Evolutionary conservation across 2,113 vertebrate genomes (phyloP).

Genomic region (Prunella fulvescens): DNA sequence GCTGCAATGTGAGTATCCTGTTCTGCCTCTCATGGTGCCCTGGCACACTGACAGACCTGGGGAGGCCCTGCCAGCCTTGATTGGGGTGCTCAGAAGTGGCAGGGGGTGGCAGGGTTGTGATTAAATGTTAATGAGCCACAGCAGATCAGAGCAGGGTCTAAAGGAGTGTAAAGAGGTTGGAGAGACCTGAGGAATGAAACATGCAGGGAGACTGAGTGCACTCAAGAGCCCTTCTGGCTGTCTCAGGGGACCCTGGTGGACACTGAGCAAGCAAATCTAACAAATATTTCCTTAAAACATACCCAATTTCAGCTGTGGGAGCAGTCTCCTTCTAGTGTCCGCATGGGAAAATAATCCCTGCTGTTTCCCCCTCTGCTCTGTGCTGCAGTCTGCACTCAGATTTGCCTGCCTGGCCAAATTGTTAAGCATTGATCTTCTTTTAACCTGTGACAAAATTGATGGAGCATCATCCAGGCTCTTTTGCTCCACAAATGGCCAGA

Average conservation of each 20-base stretch:
- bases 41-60: background rate
- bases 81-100: background rate
- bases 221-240: background rate
- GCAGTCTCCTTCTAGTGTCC: background rate
- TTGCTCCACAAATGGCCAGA: background rate
- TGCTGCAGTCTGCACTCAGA: background rate
- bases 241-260: background rate
- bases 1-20: slow-evolving; percentile 89
- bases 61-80: background rate
- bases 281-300: background rate
- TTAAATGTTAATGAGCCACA: background rate
- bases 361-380: background rate
- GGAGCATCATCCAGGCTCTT: background rate
- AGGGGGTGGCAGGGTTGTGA: background rate
- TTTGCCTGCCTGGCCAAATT: background rate
- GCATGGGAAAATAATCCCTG: background rate
- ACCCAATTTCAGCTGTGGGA: background rate
- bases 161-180: background rate
- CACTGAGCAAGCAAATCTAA: background rate
- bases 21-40: rapidly evolving
- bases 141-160: background rate
- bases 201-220: rapidly evolving
- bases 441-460: background rate
- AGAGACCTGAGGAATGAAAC: background rate
- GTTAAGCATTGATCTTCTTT: background rate